These are phyloP conservation scores for Corynorhinus townsendii DNA, from an alignment of 2,113 vertebrate species.

Conservation along the genomic window DNA sequence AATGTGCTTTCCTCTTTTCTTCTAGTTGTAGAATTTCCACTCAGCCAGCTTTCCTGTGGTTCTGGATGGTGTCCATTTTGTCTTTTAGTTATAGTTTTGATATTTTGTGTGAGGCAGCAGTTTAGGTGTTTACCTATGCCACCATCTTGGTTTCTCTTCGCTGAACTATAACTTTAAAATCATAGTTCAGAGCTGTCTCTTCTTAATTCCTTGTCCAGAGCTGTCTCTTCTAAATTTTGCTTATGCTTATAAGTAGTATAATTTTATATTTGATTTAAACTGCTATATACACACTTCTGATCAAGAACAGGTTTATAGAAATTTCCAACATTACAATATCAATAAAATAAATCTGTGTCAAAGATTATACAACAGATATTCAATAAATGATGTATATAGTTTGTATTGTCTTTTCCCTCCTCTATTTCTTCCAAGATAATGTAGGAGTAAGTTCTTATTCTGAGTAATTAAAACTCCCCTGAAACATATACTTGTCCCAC, in stretches of 20 bases:
- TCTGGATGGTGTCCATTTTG: too few species aligned
- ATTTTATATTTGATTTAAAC: constrained; percentile 20
- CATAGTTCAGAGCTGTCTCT: neutral
- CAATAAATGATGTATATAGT: neutral
- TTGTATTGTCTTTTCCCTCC: neutral
- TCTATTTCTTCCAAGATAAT: neutral
- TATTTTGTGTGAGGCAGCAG: too few species aligned
- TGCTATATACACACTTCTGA: neutral
- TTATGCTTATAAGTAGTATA: neutral
- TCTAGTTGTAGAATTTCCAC: too few species aligned
- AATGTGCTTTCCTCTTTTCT: too few species aligned
- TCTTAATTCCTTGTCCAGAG: neutral
- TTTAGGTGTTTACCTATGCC: too few species aligned
- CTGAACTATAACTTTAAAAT: neutral
- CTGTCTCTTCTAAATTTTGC: neutral
- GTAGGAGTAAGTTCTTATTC: neutral
- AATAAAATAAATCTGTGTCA: neutral
- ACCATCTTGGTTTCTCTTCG: too few species aligned
- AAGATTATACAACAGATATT: neutral
- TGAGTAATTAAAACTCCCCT: neutral
- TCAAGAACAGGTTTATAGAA: neutral
- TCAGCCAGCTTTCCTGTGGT: too few species aligned
- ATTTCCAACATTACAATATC: neutral
- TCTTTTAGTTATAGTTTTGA: too few species aligned
- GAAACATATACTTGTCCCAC: neutral